Evolutionary conservation across 1,140 invertebrate species (phyloP).

Genomic region (Drosophila bocki): DNA sequence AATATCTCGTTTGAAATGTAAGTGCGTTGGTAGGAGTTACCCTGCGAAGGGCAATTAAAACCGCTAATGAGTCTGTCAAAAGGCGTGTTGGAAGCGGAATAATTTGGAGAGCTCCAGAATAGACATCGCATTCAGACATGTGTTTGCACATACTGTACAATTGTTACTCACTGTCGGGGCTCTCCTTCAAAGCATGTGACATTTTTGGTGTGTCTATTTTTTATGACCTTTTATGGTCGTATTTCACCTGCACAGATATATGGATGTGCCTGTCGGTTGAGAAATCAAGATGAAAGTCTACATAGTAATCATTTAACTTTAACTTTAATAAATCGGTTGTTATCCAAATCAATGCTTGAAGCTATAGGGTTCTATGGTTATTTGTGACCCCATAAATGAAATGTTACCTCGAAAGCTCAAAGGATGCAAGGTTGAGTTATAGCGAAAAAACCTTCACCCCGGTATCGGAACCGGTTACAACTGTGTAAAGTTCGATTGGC

Average conservation of each 20-base stretch:
- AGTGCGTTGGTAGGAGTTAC: constrained; percentile 33
- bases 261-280: neutral
- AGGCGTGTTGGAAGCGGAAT: constrained; percentile 7
- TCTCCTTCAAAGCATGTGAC: constrained; percentile 9
- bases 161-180: constrained; percentile 3
- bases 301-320: too few relatives aligned
- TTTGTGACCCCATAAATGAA: neutral
- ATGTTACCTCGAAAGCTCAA: neutral
- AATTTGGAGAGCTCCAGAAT: neutral
- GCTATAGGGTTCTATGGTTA: neutral
- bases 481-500: neutral
- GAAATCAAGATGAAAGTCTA: neutral
- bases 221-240: constrained; percentile 59
- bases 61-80: constrained; percentile 12
- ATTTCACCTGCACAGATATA: constrained; percentile 36
- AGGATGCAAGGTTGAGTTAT: neutral
- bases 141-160: neutral
- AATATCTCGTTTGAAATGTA: constrained; percentile 38
- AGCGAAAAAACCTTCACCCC: neutral
- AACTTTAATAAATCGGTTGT: neutral
- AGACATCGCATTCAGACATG: neutral
- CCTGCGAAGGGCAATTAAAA: constrained; percentile 9
- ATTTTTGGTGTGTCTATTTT: constrained; percentile 31
- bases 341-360: too few relatives aligned
- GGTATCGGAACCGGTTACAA: neutral